These are phyloP conservation scores for Perca flavescens DNA, from an alignment of 2,113 vertebrate species.

Conservation along the genomic window DNA sequence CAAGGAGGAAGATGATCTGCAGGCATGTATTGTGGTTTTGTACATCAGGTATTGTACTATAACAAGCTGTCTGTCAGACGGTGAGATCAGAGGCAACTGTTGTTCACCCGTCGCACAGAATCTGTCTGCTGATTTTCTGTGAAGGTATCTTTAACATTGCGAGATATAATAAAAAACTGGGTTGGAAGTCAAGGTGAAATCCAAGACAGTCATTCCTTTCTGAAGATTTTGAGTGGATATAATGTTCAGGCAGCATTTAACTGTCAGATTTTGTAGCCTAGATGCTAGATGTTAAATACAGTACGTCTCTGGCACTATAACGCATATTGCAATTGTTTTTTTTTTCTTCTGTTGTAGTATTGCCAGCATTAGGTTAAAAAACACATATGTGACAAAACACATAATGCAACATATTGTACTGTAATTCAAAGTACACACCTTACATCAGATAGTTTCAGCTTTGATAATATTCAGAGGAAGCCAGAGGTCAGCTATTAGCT, in stretches of 20 bases:
- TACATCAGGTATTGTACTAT: constrained; percentile 64
- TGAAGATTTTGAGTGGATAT: constrained; percentile 23
- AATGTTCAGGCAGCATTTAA: constrained; percentile 7
- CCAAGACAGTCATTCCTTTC: neutral
- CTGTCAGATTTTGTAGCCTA: constrained; percentile 10
- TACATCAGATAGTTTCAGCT: neutral
- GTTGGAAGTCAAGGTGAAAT: constrained; percentile 42
- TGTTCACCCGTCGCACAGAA: constrained; percentile 45
- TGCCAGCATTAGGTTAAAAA: neutral
- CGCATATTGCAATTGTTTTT: neutral
- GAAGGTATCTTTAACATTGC: constrained; percentile 29
- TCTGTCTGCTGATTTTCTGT: constrained; percentile 43
- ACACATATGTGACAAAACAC: neutral
- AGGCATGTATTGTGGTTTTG: constrained; percentile 62
- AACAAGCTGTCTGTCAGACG: constrained; percentile 71
- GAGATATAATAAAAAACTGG: constrained; percentile 47
- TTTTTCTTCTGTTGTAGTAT: neutral
- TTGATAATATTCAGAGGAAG: neutral
- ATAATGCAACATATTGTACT: neutral
- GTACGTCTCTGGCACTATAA: neutral
- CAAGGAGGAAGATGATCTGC: constrained; percentile 64
- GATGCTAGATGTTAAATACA: neutral
- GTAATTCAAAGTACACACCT: neutral
- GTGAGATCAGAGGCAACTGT: constrained; percentile 66
- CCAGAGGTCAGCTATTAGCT: neutral